phyloP scores from a whole-genome alignment of 2,113 vertebrate genomes.

The Ginglymostoma cirratum region DNA sequence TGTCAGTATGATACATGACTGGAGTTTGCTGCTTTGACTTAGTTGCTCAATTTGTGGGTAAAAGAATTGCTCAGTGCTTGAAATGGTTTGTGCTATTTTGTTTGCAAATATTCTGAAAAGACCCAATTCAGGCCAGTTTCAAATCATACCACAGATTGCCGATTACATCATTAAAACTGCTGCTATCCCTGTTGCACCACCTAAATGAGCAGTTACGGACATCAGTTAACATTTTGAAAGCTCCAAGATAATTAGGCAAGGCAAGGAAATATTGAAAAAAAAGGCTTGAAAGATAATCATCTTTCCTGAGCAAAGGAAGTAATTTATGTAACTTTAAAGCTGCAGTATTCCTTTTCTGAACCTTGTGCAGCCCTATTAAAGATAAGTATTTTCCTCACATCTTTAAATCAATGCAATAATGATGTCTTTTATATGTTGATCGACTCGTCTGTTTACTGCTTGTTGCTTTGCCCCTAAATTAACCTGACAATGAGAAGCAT shows the following conservation, averaged over 20 bases:
- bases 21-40: not conserved
- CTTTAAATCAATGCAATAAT: slow-evolving; percentile 25
- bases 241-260: not conserved
- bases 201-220: not conserved
- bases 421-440: slow-evolving; percentile 19
- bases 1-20: not conserved
- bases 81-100: not conserved
- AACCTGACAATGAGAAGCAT: not conserved
- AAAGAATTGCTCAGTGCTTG: not conserved
- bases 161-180: not conserved
- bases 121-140: not conserved
- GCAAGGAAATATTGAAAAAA: not conserved
- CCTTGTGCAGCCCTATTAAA: not conserved
- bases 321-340: not conserved
- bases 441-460: slow-evolving; percentile 28
- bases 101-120: not conserved
- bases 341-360: not conserved
- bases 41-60: not conserved
- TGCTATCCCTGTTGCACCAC: not conserved
- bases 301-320: not conserved
- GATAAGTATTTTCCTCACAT: not conserved
- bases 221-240: not conserved
- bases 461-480: slow-evolving; percentile 1
- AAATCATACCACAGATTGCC: not conserved
- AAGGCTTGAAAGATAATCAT: not conserved